Conservation (phyloP, 2,888 invertebrate species). For the Zelleria hepariella region DNA sequence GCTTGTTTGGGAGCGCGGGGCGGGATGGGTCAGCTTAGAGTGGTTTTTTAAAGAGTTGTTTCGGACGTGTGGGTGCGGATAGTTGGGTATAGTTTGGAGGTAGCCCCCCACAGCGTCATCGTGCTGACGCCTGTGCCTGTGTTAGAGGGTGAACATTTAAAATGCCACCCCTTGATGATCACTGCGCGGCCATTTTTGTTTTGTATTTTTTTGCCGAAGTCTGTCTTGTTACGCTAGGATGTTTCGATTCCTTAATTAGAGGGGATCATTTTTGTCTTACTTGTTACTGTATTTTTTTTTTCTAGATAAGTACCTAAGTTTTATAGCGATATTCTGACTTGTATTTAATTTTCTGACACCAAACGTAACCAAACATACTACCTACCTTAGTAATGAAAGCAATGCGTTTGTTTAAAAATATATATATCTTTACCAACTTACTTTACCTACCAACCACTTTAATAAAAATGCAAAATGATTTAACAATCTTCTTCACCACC, state of each 20-base stretch:
- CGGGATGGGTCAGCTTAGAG: slow-evolving; percentile 23
- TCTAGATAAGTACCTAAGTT: too few species aligned
- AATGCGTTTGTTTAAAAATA: too few species aligned
- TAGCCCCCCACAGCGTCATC: slow-evolving; percentile 56
- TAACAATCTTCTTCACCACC: too few species aligned
- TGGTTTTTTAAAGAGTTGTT: slow-evolving; percentile 18
- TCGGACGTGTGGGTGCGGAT: slow-evolving; percentile 39
- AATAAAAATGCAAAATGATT: too few species aligned
- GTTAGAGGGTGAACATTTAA: slow-evolving; percentile 67
- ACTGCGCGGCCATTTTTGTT: slow-evolving; percentile 50
- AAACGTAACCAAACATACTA: too few species aligned
- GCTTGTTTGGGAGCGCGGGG: slow-evolving; percentile 14
- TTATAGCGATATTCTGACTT: too few species aligned
- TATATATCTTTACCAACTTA: too few species aligned
- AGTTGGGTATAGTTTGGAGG: slow-evolving; percentile 57
- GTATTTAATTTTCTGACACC: too few species aligned
- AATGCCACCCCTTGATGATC: slow-evolving; percentile 66
- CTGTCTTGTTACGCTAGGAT: slow-evolving; percentile 21
- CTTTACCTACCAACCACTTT: too few species aligned
- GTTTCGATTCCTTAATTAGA: background rate
- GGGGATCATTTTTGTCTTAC: background rate
- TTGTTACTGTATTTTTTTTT: too few species aligned
- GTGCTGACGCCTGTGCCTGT: slow-evolving; percentile 62
- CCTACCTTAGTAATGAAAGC: too few species aligned
- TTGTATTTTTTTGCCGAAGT: slow-evolving; percentile 32